phyloP scores from a whole-genome alignment of 2,888 invertebrate genomes.

The Drosophila anceps region DNA sequence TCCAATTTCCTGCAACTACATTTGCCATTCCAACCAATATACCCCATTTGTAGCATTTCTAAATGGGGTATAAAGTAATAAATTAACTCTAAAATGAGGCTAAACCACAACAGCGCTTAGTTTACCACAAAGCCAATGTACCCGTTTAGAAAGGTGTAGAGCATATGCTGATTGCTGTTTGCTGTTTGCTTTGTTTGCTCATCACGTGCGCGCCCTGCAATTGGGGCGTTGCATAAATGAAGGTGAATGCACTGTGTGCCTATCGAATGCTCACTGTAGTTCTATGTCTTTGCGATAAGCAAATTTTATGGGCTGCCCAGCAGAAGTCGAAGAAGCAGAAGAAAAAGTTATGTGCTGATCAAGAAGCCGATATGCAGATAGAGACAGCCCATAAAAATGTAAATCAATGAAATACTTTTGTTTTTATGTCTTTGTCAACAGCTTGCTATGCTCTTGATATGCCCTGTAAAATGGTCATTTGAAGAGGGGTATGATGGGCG shows the following conservation, averaged over 20 bases:
- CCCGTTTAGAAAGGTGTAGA: neutral
- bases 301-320: constrained; percentile 11
- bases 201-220: neutral
- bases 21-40: neutral
- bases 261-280: neutral
- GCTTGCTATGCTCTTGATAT: constrained; percentile 11
- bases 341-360: constrained; percentile 23
- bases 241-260: constrained; percentile 60
- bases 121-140: neutral
- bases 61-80: too few relatives aligned
- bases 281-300: constrained; percentile 2
- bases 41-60: neutral
- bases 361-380: constrained; percentile 44
- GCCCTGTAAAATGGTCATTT: neutral
- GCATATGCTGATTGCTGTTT: neutral
- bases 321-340: neutral
- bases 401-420: constrained; percentile 22
- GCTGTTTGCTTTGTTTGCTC: constrained; percentile 1
- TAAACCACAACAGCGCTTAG: neutral
- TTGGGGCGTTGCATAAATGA: constrained; percentile 9
- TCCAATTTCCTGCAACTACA: neutral
- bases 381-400: constrained; percentile 29
- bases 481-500: neutral
- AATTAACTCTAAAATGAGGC: neutral
- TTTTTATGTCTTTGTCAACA: constrained; percentile 44